Percentiles rank a stretch among this genome's conserved stretches.
These are phyloP conservation scores for Hydrotaea diabolus DNA, from an alignment of 2,888 invertebrate species.

Conservation along the genomic window DNA sequence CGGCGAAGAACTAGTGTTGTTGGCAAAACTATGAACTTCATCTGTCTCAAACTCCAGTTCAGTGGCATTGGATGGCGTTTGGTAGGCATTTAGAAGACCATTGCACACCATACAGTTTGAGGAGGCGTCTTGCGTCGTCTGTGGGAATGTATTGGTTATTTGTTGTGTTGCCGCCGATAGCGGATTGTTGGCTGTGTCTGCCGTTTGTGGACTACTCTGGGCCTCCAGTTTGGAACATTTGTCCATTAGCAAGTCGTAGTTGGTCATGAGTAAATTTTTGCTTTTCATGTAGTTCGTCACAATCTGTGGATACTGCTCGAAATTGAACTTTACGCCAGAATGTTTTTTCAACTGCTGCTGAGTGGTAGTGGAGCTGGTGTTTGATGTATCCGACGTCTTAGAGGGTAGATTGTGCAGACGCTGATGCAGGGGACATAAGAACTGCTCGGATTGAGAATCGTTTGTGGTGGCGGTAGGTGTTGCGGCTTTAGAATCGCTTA, in stretches of 20 bases:
- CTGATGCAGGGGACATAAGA: constrained; percentile 76
- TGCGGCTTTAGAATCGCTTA: constrained; percentile 22
- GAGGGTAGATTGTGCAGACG: constrained; percentile 71
- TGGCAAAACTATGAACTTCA: constrained; percentile 73
- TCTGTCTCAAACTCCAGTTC: constrained; percentile 84
- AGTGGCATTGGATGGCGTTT: constrained; percentile 90
- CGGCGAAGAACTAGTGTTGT: constrained; percentile 57
- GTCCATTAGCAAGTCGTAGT: constrained; percentile 77
- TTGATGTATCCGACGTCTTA: neutral
- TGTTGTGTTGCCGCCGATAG: constrained; percentile 81
- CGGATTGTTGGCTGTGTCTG: constrained; percentile 32
- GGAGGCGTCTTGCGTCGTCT: constrained; percentile 39
- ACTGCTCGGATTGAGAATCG: constrained; percentile 18
- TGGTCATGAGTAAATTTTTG: constrained; percentile 84
- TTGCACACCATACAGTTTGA: constrained; percentile 83
- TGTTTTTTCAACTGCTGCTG: constrained; percentile 71
- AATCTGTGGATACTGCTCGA: constrained; percentile 88
- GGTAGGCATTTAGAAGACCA: constrained; percentile 82
- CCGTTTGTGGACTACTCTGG: constrained; percentile 68
- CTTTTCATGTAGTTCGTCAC: constrained; percentile 89
- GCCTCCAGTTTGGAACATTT: constrained; percentile 77
- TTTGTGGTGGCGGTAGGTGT: constrained; percentile 12
- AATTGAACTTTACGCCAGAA: constrained; percentile 88
- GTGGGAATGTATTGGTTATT: constrained; percentile 56
- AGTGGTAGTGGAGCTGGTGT: constrained; percentile 40